Conservation (phyloP, 2,888 invertebrate genomes). For the Drosophila yooni region DNA sequence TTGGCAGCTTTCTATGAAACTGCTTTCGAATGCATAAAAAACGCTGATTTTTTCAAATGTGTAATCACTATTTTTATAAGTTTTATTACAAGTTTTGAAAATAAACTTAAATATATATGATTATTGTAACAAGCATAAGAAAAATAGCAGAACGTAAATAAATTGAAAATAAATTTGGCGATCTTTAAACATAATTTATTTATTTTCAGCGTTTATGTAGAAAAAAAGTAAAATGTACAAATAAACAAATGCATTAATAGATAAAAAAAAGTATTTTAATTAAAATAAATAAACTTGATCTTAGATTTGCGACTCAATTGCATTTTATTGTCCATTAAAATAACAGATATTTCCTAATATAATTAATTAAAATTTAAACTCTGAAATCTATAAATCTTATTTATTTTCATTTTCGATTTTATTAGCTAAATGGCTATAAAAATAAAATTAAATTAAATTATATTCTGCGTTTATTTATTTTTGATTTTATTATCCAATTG, state of each 20-base stretch:
- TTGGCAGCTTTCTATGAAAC: neutral
- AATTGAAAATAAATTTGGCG: neutral
- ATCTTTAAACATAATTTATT: neutral
- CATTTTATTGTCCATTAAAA: neutral
- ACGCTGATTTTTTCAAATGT: neutral
- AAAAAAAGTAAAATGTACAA: no score
- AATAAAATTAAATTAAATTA: neutral
- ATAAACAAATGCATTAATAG: no score
- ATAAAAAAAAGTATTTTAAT: neutral
- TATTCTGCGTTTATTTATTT: neutral
- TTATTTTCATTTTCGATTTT: neutral
- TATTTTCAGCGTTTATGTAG: neutral
- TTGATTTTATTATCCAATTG: neutral
- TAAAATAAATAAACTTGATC: neutral
- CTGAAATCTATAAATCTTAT: neutral
- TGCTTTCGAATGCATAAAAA: constrained; percentile 1
- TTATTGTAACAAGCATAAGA: no score
- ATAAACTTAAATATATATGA: neutral
- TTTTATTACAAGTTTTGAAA: neutral
- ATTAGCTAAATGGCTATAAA: neutral
- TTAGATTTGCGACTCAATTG: neutral
- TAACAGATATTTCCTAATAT: neutral
- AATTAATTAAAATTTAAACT: neutral
- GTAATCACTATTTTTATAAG: neutral
- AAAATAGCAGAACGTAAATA: no score